Evolutionary conservation across 2,797 vertebrate species (phyloP).

Genomic region (Gymnothorax javanicus): DNA sequence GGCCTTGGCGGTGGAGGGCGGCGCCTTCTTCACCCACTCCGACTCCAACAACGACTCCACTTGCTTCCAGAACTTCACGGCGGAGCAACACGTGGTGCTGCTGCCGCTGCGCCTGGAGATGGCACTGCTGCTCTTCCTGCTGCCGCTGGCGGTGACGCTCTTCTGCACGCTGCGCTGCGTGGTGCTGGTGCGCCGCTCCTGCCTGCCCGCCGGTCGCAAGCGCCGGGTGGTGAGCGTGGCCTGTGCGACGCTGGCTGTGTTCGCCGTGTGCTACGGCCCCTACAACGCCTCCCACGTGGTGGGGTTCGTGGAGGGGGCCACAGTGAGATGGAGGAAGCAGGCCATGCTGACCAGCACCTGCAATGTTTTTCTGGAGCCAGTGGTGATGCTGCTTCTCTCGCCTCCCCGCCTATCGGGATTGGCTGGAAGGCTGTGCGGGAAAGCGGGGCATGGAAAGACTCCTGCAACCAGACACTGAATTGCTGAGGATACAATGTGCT

Average conservation of each 20-base stretch:
- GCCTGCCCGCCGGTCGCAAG: constrained; percentile 74
- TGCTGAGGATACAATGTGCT: not conserved
- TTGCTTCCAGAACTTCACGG: constrained; percentile 76
- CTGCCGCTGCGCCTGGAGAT: constrained; percentile 81
- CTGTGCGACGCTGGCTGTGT: constrained; percentile 75
- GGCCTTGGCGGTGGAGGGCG: constrained; percentile 67
- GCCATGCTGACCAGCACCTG: constrained; percentile 81
- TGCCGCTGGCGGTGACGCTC: constrained; percentile 73
- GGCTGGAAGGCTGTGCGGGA: constrained; percentile 57
- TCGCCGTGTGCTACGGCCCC: constrained; percentile 82
- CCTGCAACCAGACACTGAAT: constrained; percentile 6
- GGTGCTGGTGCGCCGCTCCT: constrained; percentile 72
- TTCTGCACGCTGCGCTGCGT: constrained; percentile 82
- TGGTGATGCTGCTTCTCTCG: constrained; percentile 76
- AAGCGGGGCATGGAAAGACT: constrained; percentile 5
- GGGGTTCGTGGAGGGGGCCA: constrained; percentile 63
- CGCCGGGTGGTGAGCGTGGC: constrained; percentile 76
- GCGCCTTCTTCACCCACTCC: constrained; percentile 63
- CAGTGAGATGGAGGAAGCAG: constrained; percentile 69
- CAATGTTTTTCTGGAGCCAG: constrained; percentile 85
- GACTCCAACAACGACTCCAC: constrained; percentile 52
- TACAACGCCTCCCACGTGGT: constrained; percentile 84
- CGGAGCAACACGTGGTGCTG: constrained; percentile 65
- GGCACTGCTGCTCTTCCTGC: constrained; percentile 74
- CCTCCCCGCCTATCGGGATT: constrained; percentile 59